Evolutionary conservation across 1,140 invertebrate species (phyloP).

Genomic region (Coboldia fuscipes): DNA sequence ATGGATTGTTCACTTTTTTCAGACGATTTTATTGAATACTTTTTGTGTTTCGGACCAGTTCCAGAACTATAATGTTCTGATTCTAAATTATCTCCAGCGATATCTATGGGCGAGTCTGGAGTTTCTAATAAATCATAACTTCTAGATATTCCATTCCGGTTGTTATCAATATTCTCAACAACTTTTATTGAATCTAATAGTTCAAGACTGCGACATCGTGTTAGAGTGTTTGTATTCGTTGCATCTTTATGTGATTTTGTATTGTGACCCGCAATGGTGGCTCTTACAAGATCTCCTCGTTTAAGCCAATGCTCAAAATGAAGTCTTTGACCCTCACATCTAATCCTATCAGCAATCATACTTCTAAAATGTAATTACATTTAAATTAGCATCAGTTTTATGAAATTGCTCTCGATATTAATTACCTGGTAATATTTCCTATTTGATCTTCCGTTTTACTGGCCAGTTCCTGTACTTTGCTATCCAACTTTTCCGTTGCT

Average conservation of each 20-base stretch:
- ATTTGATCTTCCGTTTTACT: slow-evolving; percentile 53
- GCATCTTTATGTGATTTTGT: slow-evolving; percentile 29
- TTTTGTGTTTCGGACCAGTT: not conserved
- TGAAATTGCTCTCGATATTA: not conserved
- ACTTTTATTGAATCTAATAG: slow-evolving; percentile 23
- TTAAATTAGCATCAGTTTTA: not conserved
- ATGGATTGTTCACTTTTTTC: not conserved
- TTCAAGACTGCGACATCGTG: slow-evolving; percentile 37
- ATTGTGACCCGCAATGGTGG: slow-evolving; percentile 29
- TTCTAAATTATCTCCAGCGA: no score
- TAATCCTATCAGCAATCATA: slow-evolving; percentile 35
- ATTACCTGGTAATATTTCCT: slow-evolving; percentile 36
- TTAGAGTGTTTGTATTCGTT: slow-evolving; percentile 32
- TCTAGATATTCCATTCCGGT: slow-evolving; percentile 4
- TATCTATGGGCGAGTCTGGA: not conserved
- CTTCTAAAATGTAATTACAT: slow-evolving; percentile 6
- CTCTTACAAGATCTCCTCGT: slow-evolving; percentile 30
- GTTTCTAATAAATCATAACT: slow-evolving; percentile 19
- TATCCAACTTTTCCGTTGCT: slow-evolving; percentile 55
- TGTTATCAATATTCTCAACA: not conserved
- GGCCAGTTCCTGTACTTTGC: slow-evolving; percentile 64
- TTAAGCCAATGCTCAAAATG: slow-evolving; percentile 46
- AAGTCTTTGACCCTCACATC: slow-evolving; percentile 37
- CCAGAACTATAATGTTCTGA: not conserved
- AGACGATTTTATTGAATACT: not conserved